Conservation (phyloP, 2,888 invertebrate species). For the Tanytarsus gracilentus region DNA sequence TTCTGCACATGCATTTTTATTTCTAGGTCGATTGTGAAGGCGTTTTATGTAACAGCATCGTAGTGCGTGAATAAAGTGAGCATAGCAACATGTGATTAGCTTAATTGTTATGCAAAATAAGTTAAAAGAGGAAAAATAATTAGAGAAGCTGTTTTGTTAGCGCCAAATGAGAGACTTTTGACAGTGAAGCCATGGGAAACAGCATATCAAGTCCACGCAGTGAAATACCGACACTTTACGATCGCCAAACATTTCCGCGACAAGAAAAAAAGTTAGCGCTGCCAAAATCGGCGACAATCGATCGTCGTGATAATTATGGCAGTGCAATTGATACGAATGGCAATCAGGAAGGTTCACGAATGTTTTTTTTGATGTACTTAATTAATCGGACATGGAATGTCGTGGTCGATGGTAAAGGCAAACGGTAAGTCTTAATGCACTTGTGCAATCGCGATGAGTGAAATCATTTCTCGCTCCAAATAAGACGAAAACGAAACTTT, state of each 20-base stretch:
- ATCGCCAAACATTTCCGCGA: slow-evolving; percentile 26
- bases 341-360: slow-evolving; percentile 47
- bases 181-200: slow-evolving; percentile 12
- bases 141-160: not conserved
- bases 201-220: slow-evolving; percentile 16
- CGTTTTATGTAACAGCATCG: not conserved
- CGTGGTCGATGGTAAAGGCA: slow-evolving; percentile 49
- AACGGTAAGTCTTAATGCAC: slow-evolving; percentile 43
- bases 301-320: slow-evolving; percentile 1
- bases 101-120: slow-evolving; percentile 21
- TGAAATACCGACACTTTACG: slow-evolving; percentile 3
- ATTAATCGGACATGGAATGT: slow-evolving; percentile 63
- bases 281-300: slow-evolving; percentile 14
- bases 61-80: not conserved
- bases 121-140: not conserved
- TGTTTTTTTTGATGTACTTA: slow-evolving; percentile 56
- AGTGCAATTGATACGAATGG: not conserved
- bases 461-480: not conserved
- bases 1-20: too few relatives aligned
- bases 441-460: not conserved
- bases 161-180: not conserved
- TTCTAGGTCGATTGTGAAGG: too few relatives aligned
- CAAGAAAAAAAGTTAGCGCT: slow-evolving; percentile 15
- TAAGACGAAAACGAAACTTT: not conserved
- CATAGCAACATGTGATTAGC: not conserved